A percentile compares a stretch with the other conserved stretches of the same genome.
Evolutionary conservation across 2,888 invertebrate species (phyloP).

Genomic region (Lumbricus terrestris): DNA sequence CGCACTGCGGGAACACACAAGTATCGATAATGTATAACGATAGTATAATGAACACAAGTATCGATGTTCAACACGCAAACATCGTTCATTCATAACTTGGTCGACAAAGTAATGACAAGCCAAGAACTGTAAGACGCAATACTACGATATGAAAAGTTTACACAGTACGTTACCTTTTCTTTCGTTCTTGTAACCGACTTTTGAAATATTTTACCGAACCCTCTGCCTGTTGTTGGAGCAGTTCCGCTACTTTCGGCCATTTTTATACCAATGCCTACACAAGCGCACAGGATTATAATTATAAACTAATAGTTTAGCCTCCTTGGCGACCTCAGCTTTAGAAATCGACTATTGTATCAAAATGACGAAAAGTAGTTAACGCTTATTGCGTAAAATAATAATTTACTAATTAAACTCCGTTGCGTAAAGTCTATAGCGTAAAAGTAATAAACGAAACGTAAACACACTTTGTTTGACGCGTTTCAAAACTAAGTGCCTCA

Average conservation of each 20-base stretch:
- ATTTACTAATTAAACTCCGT: not conserved
- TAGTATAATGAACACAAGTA: no score
- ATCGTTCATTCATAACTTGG: not conserved
- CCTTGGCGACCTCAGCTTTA: not conserved
- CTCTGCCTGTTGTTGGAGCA: conserved; percentile 18
- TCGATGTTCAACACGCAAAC: no score
- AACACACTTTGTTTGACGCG: not conserved
- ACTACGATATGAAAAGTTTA: not conserved
- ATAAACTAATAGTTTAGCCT: not conserved
- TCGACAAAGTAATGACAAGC: not conserved
- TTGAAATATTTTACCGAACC: conserved; percentile 36
- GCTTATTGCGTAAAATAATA: not conserved
- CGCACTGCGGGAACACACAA: no score
- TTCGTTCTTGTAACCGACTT: conserved; percentile 37
- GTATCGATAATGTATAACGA: no score
- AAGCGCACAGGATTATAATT: not conserved
- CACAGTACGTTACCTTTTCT: conserved; percentile 36
- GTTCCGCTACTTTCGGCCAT: conserved; percentile 16
- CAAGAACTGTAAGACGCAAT: not conserved
- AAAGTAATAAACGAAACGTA: not conserved
- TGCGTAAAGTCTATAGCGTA: not conserved
- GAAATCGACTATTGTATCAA: not conserved
- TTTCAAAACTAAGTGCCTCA: not conserved
- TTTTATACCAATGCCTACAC: not conserved
- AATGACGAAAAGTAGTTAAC: not conserved